These are phyloP conservation scores for Rhaphigaster nebulosa DNA, from an alignment of 2,888 invertebrate species.

Conservation along the genomic window DNA sequence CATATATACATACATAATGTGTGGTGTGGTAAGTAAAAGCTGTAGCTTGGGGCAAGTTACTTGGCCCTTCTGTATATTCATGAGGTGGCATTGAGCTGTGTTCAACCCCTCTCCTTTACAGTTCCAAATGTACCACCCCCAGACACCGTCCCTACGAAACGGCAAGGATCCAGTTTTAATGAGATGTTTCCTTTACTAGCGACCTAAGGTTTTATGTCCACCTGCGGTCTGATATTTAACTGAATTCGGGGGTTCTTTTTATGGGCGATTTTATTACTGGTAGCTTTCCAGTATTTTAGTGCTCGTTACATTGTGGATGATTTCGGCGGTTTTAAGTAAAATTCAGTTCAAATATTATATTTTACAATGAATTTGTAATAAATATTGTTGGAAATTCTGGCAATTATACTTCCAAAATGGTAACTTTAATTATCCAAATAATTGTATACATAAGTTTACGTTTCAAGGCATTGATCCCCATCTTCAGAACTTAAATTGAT, in stretches of 20 bases:
- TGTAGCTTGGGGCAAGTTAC: background rate
- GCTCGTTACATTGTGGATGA: background rate
- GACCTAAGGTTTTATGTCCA: slow-evolving; percentile 13
- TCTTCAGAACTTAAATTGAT: too few species aligned
- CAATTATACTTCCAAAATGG: too few species aligned
- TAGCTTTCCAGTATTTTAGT: background rate
- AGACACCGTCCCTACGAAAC: background rate
- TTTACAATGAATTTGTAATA: background rate
- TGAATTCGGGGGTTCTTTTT: background rate
- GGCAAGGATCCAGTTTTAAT: slow-evolving; percentile 21
- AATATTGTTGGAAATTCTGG: too few species aligned
- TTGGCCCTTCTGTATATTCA: background rate
- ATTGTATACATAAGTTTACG: too few species aligned
- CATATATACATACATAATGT: background rate
- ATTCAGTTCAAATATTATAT: background rate
- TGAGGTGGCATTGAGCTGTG: slow-evolving; percentile 1
- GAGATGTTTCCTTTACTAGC: slow-evolving; percentile 34
- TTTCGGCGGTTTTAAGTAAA: background rate
- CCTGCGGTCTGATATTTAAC: slow-evolving; percentile 37
- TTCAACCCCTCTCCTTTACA: background rate
- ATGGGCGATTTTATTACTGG: background rate
- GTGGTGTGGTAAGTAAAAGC: background rate
- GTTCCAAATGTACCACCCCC: background rate
- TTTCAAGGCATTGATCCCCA: too few species aligned
- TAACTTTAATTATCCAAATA: too few species aligned